These are phyloP conservation scores for Drosophila pullipes DNA, from an alignment of 2,888 invertebrate species.

Conservation along the genomic window DNA sequence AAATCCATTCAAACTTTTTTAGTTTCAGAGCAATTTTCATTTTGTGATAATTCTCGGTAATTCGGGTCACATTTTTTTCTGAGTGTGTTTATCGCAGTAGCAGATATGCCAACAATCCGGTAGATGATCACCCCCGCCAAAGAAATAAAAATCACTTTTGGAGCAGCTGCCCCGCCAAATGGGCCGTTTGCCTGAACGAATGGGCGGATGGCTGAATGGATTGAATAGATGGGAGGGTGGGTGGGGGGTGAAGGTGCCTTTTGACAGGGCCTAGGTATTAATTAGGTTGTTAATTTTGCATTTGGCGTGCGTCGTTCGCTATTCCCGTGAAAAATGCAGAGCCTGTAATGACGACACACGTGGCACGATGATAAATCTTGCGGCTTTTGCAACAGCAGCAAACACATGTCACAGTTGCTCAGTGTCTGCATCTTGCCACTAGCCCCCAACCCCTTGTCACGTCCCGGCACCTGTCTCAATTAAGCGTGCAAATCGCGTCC, in stretches of 20 bases:
- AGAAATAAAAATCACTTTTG: constrained; percentile 44
- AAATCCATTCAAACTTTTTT: fast-evolving
- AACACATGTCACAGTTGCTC: constrained; percentile 70
- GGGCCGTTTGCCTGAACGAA: constrained; percentile 7
- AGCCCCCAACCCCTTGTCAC: constrained; percentile 4
- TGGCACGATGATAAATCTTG: constrained; percentile 77
- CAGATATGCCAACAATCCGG: constrained; percentile 35
- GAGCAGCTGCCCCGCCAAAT: constrained; percentile 70
- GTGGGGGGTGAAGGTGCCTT: constrained; percentile 47
- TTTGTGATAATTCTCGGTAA: background rate
- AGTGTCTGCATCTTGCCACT: constrained; percentile 32
- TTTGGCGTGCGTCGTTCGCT: constrained; percentile 80
- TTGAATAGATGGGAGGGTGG: constrained; percentile 17
- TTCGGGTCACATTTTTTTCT: background rate
- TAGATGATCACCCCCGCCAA: constrained; percentile 23
- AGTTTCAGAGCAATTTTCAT: background rate
- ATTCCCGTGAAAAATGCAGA: constrained; percentile 74
- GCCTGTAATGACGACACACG: constrained; percentile 66
- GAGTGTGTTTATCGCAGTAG: background rate
- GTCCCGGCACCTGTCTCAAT: constrained; percentile 77
- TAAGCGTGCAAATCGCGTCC: constrained; percentile 80
- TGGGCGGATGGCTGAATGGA: constrained; percentile 14
- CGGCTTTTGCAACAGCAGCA: constrained; percentile 73
- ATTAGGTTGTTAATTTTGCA: constrained; percentile 85
- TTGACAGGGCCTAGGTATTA: constrained; percentile 76